A percentile compares a stretch with the other conserved stretches of the same genome.
These are phyloP conservation scores for Parnassius apollo DNA, from an alignment of 2,888 invertebrate species.

Conservation along the genomic window DNA sequence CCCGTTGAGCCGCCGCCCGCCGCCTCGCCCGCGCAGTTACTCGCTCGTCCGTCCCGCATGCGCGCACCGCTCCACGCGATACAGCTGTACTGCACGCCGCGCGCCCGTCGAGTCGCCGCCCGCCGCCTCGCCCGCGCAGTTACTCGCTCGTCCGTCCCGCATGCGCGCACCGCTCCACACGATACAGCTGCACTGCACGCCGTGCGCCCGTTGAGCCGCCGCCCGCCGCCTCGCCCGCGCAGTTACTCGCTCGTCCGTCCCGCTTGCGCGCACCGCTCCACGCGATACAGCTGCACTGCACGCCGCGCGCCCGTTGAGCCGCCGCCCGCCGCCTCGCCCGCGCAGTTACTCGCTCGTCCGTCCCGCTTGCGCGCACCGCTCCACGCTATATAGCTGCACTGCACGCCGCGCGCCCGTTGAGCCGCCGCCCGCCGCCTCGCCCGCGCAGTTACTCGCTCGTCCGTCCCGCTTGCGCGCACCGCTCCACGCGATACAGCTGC, in stretches of 20 bases:
- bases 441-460: constrained; percentile 82
- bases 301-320: constrained; percentile 63
- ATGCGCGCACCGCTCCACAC: constrained; percentile 73
- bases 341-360: constrained; percentile 84
- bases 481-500: constrained; percentile 33
- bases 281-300: constrained; percentile 33
- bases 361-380: constrained; percentile 84
- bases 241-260: too few relatives aligned
- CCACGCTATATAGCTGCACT: constrained; percentile 33
- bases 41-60: constrained; percentile 92
- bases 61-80: constrained; percentile 54
- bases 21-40: constrained; percentile 55
- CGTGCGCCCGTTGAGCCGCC: constrained; percentile 64
- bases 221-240: constrained; percentile 54
- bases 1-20: constrained; percentile 61
- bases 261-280: constrained; percentile 80
- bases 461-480: constrained; percentile 87
- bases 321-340: constrained; percentile 53
- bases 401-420: constrained; percentile 61
- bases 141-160: constrained; percentile 89
- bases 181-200: constrained; percentile 31
- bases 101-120: constrained; percentile 63
- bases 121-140: constrained; percentile 56
- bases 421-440: constrained; percentile 50
- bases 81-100: constrained; percentile 37